Conservation (phyloP, 2,888 invertebrate species). For the Tenthredo scrophulariae region DNA sequence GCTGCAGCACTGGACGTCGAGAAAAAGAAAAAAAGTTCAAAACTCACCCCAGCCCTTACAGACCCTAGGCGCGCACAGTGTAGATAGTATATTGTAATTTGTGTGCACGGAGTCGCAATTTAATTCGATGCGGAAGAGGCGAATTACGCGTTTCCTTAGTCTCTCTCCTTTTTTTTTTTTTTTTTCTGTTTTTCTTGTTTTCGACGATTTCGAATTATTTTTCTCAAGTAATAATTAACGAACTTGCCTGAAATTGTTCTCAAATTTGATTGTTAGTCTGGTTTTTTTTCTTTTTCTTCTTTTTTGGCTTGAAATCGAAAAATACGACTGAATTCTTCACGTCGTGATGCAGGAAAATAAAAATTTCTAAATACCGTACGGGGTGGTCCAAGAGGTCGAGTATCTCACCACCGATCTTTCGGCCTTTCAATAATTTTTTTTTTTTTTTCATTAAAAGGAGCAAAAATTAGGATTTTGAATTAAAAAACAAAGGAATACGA, state of each 20-base stretch:
- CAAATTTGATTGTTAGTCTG: not conserved
- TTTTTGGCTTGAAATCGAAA: not conserved
- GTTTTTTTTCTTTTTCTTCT: not conserved
- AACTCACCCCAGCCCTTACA: not conserved
- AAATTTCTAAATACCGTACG: not conserved
- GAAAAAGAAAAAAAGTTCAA: not conserved
- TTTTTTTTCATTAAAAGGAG: not conserved
- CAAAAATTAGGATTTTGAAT: too few relatives aligned
- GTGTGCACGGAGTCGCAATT: not conserved
- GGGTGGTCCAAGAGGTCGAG: constrained; percentile 14
- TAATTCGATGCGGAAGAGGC: not conserved
- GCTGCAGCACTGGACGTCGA: not conserved
- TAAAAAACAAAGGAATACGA: too few relatives aligned
- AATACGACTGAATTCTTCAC: not conserved
- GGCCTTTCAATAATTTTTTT: not conserved
- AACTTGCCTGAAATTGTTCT: not conserved
- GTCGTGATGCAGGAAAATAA: not conserved
- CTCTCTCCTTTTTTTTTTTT: not conserved
- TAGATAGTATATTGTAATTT: not conserved
- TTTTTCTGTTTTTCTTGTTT: not conserved
- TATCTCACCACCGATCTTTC: constrained; percentile 11
- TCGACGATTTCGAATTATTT: not conserved
- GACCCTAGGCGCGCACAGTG: not conserved
- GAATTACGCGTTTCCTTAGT: not conserved
- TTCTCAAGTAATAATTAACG: not conserved